A percentile compares a stretch with the other conserved stretches of the same genome.
These are phyloP conservation scores for Spondyliosoma cantharus DNA, from an alignment of 2,797 vertebrate species.

Conservation along the genomic window DNA sequence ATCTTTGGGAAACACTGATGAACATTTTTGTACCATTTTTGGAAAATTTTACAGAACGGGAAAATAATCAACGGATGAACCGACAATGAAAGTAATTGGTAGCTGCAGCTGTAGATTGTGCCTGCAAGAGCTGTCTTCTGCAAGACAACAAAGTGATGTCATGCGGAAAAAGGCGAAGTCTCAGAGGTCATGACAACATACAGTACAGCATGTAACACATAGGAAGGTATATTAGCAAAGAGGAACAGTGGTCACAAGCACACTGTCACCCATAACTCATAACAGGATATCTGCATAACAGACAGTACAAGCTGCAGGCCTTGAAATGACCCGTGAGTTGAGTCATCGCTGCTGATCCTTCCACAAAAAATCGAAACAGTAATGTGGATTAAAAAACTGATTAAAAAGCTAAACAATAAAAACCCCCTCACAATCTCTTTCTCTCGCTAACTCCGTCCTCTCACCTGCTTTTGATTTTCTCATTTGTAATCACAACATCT, in stretches of 20 bases:
- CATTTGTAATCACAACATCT: not conserved
- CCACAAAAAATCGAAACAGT: too few relatives aligned
- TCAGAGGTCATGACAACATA: constrained; percentile 22
- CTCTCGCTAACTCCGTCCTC: not conserved
- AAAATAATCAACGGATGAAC: too few relatives aligned
- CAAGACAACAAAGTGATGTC: not conserved
- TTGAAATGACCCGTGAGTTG: not conserved
- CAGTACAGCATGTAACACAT: constrained; percentile 18
- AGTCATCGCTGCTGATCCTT: not conserved
- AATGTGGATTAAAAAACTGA: not conserved
- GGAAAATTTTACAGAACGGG: too few relatives aligned
- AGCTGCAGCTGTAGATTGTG: too few relatives aligned
- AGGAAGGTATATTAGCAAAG: constrained; percentile 15
- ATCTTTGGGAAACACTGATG: too few relatives aligned
- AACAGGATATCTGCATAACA: constrained; percentile 24
- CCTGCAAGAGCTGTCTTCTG: too few relatives aligned
- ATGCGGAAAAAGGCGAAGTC: constrained; percentile 18
- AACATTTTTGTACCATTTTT: too few relatives aligned
- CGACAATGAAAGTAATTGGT: too few relatives aligned
- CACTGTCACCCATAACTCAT: not conserved
- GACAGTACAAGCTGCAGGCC: not conserved
- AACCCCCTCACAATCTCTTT: not conserved
- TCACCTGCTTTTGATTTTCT: not conserved
- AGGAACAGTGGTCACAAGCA: constrained; percentile 15
- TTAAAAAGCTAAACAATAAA: not conserved